Evolutionary conservation across 2,888 invertebrate species (phyloP).

Genomic region (Sepioteuthis lessoniana): DNA sequence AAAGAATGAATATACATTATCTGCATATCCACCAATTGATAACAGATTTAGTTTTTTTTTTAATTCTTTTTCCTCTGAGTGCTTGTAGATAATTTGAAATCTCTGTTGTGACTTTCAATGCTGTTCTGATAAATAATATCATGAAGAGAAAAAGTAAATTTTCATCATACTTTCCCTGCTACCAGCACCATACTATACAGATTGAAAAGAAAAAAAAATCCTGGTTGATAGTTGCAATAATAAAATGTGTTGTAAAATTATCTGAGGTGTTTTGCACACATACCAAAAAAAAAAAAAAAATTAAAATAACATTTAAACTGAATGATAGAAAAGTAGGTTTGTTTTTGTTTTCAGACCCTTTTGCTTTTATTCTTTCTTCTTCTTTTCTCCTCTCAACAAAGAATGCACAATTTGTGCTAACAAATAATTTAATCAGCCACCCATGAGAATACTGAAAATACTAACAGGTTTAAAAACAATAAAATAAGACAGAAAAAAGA

Average conservation of each 20-base stretch:
- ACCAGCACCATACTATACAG: neutral
- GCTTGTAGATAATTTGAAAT: neutral
- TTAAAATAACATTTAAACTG: neutral
- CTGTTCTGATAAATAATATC: constrained; percentile 25
- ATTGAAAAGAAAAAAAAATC: neutral
- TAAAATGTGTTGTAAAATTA: neutral
- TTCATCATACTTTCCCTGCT: neutral
- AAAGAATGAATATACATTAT: too few relatives aligned
- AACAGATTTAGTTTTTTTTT: neutral
- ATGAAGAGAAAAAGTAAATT: neutral
- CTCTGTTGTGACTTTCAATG: neutral
- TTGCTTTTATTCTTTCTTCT: neutral
- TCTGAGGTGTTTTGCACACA: neutral
- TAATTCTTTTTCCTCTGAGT: neutral
- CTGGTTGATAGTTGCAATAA: neutral
- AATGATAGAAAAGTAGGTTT: neutral
- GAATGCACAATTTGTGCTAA: neutral
- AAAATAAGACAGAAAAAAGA: neutral
- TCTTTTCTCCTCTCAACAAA: neutral
- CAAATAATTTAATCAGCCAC: neutral
- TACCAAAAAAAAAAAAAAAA: too few relatives aligned
- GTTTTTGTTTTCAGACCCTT: neutral
- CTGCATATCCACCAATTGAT: neutral
- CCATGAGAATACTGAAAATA: neutral
- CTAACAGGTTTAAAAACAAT: neutral